Evolutionary conservation across 2,113 vertebrate genomes (phyloP).

Genomic region (Porphyrio hochstetteri): DNA sequence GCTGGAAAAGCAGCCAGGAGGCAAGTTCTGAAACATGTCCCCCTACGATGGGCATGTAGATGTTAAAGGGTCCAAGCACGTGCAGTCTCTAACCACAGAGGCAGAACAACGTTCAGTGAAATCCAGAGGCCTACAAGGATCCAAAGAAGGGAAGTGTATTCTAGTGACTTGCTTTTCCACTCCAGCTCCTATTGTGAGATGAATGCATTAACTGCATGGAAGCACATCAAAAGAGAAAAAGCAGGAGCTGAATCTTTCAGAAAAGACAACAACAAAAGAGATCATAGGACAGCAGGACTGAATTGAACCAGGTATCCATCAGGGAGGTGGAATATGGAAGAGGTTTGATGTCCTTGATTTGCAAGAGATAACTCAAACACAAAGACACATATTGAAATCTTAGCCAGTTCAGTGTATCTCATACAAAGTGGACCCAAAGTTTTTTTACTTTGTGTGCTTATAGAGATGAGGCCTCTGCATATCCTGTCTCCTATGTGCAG

Average conservation of each 20-base stretch:
- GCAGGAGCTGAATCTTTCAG: background rate
- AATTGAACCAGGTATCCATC: background rate
- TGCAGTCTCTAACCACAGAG: background rate
- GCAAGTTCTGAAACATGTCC: background rate
- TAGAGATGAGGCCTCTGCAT: background rate
- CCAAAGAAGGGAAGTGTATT: background rate
- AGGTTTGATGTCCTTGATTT: background rate
- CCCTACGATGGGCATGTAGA: fast-evolving
- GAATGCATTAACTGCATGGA: background rate
- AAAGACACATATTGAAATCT: background rate
- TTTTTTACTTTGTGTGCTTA: background rate
- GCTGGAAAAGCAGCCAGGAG: background rate
- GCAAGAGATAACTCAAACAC: background rate
- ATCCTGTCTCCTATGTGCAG: background rate
- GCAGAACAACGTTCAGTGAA: background rate
- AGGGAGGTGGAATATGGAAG: background rate
- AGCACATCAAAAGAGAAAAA: background rate
- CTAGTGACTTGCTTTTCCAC: background rate
- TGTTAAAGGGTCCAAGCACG: fast-evolving
- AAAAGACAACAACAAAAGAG: background rate
- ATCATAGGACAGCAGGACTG: background rate
- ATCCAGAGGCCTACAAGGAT: background rate
- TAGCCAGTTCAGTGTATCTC: background rate
- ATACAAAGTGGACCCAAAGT: background rate
- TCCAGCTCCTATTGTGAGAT: background rate